These are phyloP conservation scores for Pollenia griseotomentosa DNA, from an alignment of 2,888 invertebrate genomes.

Conservation along the genomic window DNA sequence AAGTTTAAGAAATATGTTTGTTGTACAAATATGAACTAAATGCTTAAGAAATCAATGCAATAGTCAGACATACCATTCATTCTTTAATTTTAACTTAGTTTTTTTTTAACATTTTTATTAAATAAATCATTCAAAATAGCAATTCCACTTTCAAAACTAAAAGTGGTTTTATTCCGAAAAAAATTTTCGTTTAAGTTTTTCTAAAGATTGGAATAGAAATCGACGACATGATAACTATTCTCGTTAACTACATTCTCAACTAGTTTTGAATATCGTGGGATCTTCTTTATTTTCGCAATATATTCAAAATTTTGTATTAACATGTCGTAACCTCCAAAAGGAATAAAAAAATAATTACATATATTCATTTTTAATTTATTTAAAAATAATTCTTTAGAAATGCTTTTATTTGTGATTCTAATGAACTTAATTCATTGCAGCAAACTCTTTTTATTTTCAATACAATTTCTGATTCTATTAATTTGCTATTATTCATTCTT, in stretches of 20 bases:
- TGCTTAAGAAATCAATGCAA: too few relatives aligned
- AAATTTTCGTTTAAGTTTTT: too few relatives aligned
- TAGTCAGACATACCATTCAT: too few relatives aligned
- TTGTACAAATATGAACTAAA: too few relatives aligned
- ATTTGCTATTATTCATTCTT: conserved; percentile 48
- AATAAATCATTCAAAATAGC: too few relatives aligned
- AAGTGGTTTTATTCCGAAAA: too few relatives aligned
- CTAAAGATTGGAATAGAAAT: too few relatives aligned
- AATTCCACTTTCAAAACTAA: too few relatives aligned
- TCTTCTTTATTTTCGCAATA: background rate
- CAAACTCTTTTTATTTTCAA: background rate
- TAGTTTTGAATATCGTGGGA: background rate
- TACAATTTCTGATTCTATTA: conserved; percentile 28
- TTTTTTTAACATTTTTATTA: too few relatives aligned
- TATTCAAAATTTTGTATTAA: background rate
- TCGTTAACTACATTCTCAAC: background rate
- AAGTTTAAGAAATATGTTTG: too few relatives aligned
- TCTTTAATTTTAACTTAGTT: too few relatives aligned
- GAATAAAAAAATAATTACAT: background rate
- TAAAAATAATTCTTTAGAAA: conserved; percentile 26
- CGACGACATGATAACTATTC: too few relatives aligned
- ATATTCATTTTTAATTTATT: conserved; percentile 38
- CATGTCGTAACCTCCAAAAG: background rate
- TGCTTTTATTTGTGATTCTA: conserved; percentile 26
- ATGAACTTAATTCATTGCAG: conserved; percentile 55